phyloP scores from a whole-genome alignment of 2,797 vertebrate genomes.

The Acrossocheilus fasciatus region DNA sequence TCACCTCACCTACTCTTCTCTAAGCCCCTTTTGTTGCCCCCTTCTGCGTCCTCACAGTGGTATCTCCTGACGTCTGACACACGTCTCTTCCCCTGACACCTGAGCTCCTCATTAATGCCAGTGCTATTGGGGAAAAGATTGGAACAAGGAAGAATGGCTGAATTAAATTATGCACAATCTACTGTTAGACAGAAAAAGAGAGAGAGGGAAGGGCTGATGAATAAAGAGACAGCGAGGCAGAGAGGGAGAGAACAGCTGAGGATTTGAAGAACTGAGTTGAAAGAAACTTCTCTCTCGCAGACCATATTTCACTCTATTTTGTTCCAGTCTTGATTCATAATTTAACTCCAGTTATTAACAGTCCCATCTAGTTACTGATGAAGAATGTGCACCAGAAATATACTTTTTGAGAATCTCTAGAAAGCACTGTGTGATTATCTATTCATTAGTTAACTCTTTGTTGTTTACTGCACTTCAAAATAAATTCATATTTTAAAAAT shows the following conservation, averaged over 20 bases:
- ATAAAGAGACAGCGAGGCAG: neutral
- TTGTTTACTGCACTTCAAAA: neutral
- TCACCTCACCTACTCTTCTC: neutral
- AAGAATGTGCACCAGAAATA: slow-evolving; percentile 1
- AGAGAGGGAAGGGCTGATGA: neutral
- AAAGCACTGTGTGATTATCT: neutral
- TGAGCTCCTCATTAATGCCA: slow-evolving; percentile 57
- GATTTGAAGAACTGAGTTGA: slow-evolving; percentile 19
- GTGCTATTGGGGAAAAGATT: slow-evolving; percentile 17
- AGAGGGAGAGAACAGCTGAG: neutral
- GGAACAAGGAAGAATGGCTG: slow-evolving; percentile 39
- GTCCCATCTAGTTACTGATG: slow-evolving; percentile 12
- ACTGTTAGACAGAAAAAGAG: slow-evolving; percentile 17
- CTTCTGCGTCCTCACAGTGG: slow-evolving; percentile 34
- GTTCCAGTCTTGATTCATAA: slow-evolving; percentile 42
- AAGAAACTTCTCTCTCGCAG: neutral
- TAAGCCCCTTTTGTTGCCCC: neutral
- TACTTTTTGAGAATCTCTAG: neutral
- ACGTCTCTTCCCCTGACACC: slow-evolving; percentile 52
- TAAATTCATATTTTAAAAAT: neutral
- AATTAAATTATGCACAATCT: slow-evolving; percentile 50
- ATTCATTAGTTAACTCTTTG: neutral
- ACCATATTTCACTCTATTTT: slow-evolving; percentile 32
- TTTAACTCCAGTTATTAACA: slow-evolving; percentile 45
- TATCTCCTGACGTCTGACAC: slow-evolving; percentile 40